phyloP scores from a whole-genome alignment of 2,113 vertebrate genomes.

The Hiodon alosoides region DNA sequence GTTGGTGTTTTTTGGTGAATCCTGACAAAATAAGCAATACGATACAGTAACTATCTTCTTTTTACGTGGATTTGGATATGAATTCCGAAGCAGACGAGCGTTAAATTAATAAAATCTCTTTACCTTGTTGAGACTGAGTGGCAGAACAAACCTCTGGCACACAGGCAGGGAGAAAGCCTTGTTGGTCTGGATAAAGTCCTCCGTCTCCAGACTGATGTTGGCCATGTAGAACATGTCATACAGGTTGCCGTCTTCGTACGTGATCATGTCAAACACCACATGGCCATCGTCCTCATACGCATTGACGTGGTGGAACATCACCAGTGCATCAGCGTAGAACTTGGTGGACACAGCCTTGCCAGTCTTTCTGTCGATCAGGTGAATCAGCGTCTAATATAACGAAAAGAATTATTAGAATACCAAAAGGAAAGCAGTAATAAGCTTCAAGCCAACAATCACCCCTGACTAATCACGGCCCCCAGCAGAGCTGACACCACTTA shows the following conservation, averaged over 20 bases:
- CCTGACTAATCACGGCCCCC: too few species aligned
- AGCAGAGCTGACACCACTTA: constrained; percentile 43
- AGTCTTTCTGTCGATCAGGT: constrained; percentile 75
- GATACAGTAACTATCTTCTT: not conserved
- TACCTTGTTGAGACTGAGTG: constrained; percentile 72
- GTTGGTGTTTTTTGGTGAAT: constrained; percentile 64
- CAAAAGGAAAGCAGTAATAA: not conserved
- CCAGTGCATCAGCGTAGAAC: constrained; percentile 71
- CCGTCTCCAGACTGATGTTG: constrained; percentile 52
- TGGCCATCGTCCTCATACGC: constrained; percentile 79
- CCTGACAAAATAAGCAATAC: constrained; percentile 52
- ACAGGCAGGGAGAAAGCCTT: constrained; percentile 48
- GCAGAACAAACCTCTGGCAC: constrained; percentile 71
- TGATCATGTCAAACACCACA: constrained; percentile 77
- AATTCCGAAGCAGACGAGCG: too few species aligned
- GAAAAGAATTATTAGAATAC: not conserved
- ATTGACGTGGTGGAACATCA: constrained; percentile 86
- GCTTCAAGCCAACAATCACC: not conserved
- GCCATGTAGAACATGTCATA: constrained; percentile 85
- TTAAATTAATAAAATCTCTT: not conserved
- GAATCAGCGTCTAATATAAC: constrained; percentile 74
- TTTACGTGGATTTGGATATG: not conserved
- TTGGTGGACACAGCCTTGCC: constrained; percentile 60
- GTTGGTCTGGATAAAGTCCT: constrained; percentile 45
- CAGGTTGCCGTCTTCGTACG: constrained; percentile 72